Conservation (phyloP, 2,113 vertebrate species). For the Okapia johnstoni region DNA sequence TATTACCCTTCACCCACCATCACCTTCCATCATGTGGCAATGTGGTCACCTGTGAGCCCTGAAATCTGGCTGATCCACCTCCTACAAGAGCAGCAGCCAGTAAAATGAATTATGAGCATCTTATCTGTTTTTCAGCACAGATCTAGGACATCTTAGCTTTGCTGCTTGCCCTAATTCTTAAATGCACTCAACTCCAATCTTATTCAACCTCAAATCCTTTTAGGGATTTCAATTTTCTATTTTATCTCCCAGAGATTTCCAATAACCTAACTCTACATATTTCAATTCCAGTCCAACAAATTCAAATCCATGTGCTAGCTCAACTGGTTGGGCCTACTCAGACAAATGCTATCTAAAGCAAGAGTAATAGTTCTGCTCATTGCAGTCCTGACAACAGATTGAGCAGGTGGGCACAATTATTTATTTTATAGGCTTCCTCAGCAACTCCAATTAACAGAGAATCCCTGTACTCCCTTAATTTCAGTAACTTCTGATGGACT, state of each 20-base stretch:
- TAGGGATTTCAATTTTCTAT: conserved; percentile 12
- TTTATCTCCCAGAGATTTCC: neutral
- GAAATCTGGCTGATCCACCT: neutral
- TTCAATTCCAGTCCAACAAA: neutral
- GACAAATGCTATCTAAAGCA: neutral
- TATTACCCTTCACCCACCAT: neutral
- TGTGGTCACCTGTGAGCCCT: neutral
- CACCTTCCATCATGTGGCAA: neutral
- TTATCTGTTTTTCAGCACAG: neutral
- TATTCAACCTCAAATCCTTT: neutral
- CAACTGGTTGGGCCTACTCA: neutral
- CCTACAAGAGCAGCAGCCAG: neutral
- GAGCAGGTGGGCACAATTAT: neutral
- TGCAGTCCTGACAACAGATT: neutral
- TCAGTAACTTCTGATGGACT: neutral
- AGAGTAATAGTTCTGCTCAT: neutral
- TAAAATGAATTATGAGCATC: neutral
- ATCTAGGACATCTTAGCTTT: neutral
- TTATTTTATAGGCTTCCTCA: neutral
- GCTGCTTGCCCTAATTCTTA: neutral
- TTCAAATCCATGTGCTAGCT: neutral
- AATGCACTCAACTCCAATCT: neutral
- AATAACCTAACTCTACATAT: neutral
- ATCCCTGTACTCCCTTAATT: neutral
- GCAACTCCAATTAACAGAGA: neutral